Conservation (phyloP, 2,797 vertebrate species). For the Chrosomus eos region DNA sequence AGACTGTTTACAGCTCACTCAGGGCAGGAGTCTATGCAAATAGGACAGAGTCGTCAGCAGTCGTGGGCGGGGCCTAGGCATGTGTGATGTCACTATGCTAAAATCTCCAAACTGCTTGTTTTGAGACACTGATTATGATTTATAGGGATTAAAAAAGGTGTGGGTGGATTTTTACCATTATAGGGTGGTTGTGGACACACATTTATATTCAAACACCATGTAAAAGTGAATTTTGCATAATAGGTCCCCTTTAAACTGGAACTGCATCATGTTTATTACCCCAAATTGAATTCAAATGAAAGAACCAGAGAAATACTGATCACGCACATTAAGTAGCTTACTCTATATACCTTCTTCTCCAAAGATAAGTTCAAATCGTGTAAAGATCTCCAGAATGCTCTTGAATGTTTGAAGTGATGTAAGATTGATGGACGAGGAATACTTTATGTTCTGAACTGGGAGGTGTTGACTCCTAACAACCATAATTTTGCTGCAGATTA, state of each 20-base stretch:
- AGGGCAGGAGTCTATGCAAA: no score
- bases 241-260: no score
- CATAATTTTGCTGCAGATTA: slow-evolving; percentile 57
- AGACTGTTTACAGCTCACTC: no score
- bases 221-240: no score
- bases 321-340: not conserved
- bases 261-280: not conserved
- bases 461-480: slow-evolving; percentile 36
- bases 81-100: not conserved
- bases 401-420: slow-evolving; percentile 31
- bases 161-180: no score
- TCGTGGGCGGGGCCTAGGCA: not conserved
- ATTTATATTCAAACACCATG: no score
- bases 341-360: not conserved
- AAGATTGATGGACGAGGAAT: slow-evolving; percentile 37
- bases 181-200: no score
- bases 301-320: not conserved
- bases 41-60: no score
- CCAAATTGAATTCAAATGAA: not conserved
- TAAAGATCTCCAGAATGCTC: not conserved
- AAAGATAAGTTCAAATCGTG: not conserved
- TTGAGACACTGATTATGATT: no score
- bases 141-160: no score
- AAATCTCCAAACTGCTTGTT: not conserved
- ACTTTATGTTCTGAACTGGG: slow-evolving; percentile 44